Percentiles rank a stretch among this genome's conserved stretches.
Evolutionary conservation across 2,888 invertebrate species (phyloP).

Genomic region (Eupithecia subfuscata): DNA sequence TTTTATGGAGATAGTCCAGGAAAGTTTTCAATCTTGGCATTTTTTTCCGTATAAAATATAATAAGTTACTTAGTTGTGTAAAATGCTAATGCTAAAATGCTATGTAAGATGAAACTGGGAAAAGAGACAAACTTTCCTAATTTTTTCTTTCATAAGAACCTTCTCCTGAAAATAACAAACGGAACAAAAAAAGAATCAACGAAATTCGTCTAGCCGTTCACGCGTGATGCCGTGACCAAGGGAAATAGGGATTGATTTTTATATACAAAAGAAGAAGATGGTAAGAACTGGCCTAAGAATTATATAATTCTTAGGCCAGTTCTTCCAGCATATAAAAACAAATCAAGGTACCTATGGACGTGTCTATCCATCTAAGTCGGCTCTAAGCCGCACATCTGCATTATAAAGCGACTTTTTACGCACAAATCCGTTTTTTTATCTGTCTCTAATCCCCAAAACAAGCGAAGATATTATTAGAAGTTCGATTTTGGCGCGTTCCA

Average conservation of each 20-base stretch:
- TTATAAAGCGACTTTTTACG: conserved; percentile 48
- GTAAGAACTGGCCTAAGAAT: neutral
- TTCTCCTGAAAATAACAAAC: too few relatives aligned
- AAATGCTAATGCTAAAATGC: too few relatives aligned
- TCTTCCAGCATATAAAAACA: neutral
- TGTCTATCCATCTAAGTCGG: conserved; percentile 23
- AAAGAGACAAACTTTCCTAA: too few relatives aligned
- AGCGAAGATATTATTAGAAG: conserved; percentile 59
- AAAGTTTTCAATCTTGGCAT: neutral
- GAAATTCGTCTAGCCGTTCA: too few relatives aligned
- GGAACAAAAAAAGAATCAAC: too few relatives aligned
- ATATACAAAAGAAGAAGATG: too few relatives aligned
- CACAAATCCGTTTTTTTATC: conserved; percentile 46
- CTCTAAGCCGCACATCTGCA: conserved; percentile 48
- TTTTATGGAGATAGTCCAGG: conserved; percentile 4
- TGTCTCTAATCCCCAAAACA: conserved; percentile 70
- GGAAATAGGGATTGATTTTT: too few relatives aligned
- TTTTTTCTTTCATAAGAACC: too few relatives aligned
- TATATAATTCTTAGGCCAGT: too few relatives aligned
- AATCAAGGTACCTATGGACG: conserved; percentile 1
- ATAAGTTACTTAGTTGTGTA: too few relatives aligned
- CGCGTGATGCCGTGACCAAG: too few relatives aligned
- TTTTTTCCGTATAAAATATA: neutral
- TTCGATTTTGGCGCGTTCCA: conserved; percentile 65
- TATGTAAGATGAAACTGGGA: too few relatives aligned